These are phyloP conservation scores for Botrylloides violaceus DNA, from an alignment of 23 tunicate genomes.

Conservation along the genomic window DNA sequence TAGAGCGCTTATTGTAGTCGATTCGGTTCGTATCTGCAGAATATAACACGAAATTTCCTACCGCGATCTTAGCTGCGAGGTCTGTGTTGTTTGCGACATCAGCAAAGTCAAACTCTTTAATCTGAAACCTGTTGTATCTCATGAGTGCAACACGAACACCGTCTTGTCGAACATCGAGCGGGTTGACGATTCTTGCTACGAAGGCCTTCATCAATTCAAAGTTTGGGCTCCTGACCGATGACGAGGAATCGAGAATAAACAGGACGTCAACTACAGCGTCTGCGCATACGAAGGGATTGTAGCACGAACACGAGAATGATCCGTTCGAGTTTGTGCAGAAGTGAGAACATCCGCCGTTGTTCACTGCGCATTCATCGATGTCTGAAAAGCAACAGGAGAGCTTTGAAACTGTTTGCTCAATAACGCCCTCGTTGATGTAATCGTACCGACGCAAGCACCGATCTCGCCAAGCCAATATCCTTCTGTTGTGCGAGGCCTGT, in stretches of 20 bases:
- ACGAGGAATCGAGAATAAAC: constrained; percentile 89
- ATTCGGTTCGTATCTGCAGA: neutral
- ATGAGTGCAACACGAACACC: constrained; percentile 51
- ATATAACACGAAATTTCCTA: constrained; percentile 14
- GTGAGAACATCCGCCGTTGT: constrained; percentile 98
- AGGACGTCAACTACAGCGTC: constrained; percentile 58
- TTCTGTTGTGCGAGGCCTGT: constrained; percentile 48
- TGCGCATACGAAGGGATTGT: constrained; percentile 35
- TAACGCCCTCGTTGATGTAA: neutral
- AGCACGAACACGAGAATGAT: constrained; percentile 69
- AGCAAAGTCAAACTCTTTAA: constrained; percentile 38
- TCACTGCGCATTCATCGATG: constrained; percentile 75
- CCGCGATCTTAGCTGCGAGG: constrained; percentile 33
- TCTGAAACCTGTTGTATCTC: constrained; percentile 67
- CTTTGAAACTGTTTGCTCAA: neutral
- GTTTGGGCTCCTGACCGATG: constrained; percentile 66
- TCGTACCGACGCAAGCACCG: constrained; percentile 76
- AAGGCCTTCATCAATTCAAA: constrained; percentile 43
- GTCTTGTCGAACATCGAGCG: constrained; percentile 52
- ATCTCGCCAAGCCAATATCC: constrained; percentile 78
- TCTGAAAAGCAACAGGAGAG: constrained; percentile 27
- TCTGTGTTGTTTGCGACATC: constrained; percentile 44
- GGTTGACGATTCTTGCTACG: constrained; percentile 27
- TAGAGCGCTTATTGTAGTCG: neutral
- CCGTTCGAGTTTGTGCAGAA: constrained; percentile 79